Evolutionary conservation across 2,113 vertebrate species (phyloP), one percentile per base, ranked within the genome.

Genomic region (Rutilus rutilus): DNA sequence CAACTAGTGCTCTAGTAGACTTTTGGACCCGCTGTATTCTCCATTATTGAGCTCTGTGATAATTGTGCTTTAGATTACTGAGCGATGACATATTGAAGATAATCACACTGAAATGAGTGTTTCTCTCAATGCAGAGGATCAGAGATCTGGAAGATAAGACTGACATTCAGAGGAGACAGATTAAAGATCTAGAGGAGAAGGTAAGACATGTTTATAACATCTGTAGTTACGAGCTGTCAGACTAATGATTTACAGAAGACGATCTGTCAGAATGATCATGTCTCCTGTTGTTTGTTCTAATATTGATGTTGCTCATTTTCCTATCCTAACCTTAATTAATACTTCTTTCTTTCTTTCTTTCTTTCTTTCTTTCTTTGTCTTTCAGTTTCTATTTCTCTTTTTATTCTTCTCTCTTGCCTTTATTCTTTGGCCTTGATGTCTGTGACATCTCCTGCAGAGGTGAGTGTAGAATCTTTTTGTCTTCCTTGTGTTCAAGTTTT

Each of bases 381-480:
- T 94, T 73, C 96, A 99, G 98, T 99, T 99, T 96, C 95, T 99
- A 78, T 99, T 99, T 96, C 96, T 99, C 74, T 99, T 99, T 96
- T 96, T 99, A 94, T 99, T 99, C 96, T 99, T 99, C 96, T 99
- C 98, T 96, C 97, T 99, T 94, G 98, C 98, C 95, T 99, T 99
- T 95, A 99, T 99, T 96, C 97, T 99, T 96, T 99, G 98, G 98
- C 98, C 98, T 97, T 99, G 97, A 99, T 96, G 96, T 96, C 94
- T 96, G 89, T 93, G 95, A 94, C 95, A 94, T 95, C 95, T 96
- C 95, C 96, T 94, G 92, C 90, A 87, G 93, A 98, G 98, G 98
- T 99, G 96, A 99, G 98, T 93, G 84, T 74, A 75, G 64, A 7
- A 17, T n/a, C 52, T 33, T 23, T n/a, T 73, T 19, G 62, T 27